Evolutionary conservation across 2,888 invertebrate genomes (phyloP), one percentile per base, ranked within the genome.

Genomic region (Neoaliturus tenellus): DNA sequence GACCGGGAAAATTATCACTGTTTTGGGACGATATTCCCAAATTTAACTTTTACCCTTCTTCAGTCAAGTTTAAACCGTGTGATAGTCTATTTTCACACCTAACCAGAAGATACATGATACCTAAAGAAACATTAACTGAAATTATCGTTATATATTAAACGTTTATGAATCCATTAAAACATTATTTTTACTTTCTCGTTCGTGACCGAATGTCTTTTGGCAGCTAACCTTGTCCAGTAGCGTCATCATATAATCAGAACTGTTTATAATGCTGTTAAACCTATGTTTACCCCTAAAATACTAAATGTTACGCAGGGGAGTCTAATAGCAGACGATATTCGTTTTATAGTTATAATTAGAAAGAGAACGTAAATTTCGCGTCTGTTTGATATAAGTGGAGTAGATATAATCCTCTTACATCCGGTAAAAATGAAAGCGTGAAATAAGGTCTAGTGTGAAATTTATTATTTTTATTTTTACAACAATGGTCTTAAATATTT

Each of bases 131-230:
- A 35, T 35, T n/a, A n/a, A n/a, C n/a, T n/a, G n/a, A n/a, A n/a
- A n/a, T n/a, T 10, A 35, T 35, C 35, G 35, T 35, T 35, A 35
- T n/a, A n/a, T n/a, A n/a, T n/a, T n/a, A 17, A 10, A 55, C 4
- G 23, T 55, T 55, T 55, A 55, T 12, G 20, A 23, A 55, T 4
- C 55, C 23, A 23, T 55, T 55, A 23, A 55, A 55, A 48, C n/a
- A 55, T 55, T 55, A 55, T 55, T 48, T 48, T 48, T 48, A 48
- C 48, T 4, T 48, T 55, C 55, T 55, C 20, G 55, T 55, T 55
- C 25, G 55, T 55, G 55, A 48, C 48, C 48, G 48, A 55, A 55
- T 23, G 55, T 55, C 23, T 55, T 55, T 55, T 55, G 55, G 55
- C 55, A 55, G 23, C 20, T 23, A 55, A 55, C 55, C 55, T 12